Evolutionary conservation across 2,113 vertebrate species (phyloP).

Genomic region (Propithecus coquereli): DNA sequence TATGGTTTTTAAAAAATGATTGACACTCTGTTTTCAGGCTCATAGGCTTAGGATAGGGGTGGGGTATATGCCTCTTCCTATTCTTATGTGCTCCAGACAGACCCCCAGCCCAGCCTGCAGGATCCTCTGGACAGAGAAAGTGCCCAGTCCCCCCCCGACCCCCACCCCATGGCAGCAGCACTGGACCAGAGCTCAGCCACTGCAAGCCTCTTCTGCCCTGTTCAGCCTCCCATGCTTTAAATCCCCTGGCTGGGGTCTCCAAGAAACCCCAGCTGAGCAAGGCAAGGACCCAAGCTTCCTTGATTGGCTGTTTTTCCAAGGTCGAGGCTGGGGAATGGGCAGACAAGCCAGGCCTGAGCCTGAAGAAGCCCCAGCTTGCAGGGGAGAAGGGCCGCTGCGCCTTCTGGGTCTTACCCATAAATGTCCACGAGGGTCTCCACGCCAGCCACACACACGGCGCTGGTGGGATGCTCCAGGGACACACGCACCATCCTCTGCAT

Average conservation of each 20-base stretch:
- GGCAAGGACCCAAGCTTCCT: neutral
- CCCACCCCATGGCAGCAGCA: neutral
- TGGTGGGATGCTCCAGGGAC: slow-evolving; percentile 78
- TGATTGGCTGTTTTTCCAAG: neutral
- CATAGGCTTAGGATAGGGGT: too few relatives aligned
- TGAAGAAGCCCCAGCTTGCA: neutral
- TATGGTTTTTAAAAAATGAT: neutral
- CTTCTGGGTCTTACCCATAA: slow-evolving; percentile 76
- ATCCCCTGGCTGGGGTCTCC: neutral
- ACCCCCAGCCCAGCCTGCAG: neutral
- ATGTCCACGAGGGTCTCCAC: slow-evolving; percentile 81
- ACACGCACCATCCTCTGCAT: slow-evolving; percentile 78
- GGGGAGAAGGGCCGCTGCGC: neutral
- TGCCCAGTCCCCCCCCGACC: too few relatives aligned
- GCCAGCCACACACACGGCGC: slow-evolving; percentile 77
- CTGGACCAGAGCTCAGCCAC: neutral
- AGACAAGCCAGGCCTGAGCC: neutral
- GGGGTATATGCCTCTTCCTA: neutral
- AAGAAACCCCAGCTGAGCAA: neutral
- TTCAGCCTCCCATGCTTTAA: neutral
- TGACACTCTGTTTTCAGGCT: neutral
- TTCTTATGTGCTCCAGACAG: neutral
- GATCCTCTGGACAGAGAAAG: neutral
- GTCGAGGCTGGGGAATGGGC: neutral
- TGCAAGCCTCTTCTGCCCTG: neutral